Percentiles rank a stretch among this genome's conserved stretches.
These are phyloP conservation scores for Rapana venosa DNA, from an alignment of 2,888 invertebrate genomes.

Conservation along the genomic window DNA sequence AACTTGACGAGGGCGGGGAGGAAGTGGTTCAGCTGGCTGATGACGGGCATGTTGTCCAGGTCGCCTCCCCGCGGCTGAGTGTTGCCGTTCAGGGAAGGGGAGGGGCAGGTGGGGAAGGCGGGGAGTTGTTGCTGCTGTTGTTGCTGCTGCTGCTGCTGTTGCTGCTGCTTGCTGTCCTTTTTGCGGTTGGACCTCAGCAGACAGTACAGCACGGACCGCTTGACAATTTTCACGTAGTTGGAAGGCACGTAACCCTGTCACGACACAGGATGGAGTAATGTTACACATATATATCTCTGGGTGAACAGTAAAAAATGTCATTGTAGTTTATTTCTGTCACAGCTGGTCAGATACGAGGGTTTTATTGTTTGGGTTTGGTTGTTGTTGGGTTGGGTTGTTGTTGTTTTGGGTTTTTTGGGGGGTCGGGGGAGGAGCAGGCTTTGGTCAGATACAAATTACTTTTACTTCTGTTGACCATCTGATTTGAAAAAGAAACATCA, in stretches of 20 bases:
- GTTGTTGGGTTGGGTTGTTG: too few relatives aligned
- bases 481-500: too few relatives aligned
- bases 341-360: too few relatives aligned
- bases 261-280: background rate
- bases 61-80: conserved; percentile 29
- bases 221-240: conserved; percentile 99
- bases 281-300: too few relatives aligned
- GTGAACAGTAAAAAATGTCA: too few relatives aligned
- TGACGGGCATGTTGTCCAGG: conserved; percentile 47
- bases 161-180: conserved; percentile 56
- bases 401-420: too few relatives aligned
- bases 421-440: too few relatives aligned
- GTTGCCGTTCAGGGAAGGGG: conserved; percentile 51
- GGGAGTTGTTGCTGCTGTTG: conserved; percentile 30
- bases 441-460: too few relatives aligned
- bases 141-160: conserved; percentile 35
- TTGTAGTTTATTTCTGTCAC: too few relatives aligned
- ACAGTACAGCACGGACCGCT: conserved; percentile 80
- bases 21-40: conserved; percentile 50
- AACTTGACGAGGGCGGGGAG: conserved; percentile 89
- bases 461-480: too few relatives aligned
- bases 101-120: conserved; percentile 42
- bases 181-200: conserved; percentile 74
- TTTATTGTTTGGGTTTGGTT: too few relatives aligned
- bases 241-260: conserved; percentile 95